These are phyloP conservation scores for Diachasma alloeum DNA, from an alignment of 1,140 invertebrate species.

Conservation along the genomic window DNA sequence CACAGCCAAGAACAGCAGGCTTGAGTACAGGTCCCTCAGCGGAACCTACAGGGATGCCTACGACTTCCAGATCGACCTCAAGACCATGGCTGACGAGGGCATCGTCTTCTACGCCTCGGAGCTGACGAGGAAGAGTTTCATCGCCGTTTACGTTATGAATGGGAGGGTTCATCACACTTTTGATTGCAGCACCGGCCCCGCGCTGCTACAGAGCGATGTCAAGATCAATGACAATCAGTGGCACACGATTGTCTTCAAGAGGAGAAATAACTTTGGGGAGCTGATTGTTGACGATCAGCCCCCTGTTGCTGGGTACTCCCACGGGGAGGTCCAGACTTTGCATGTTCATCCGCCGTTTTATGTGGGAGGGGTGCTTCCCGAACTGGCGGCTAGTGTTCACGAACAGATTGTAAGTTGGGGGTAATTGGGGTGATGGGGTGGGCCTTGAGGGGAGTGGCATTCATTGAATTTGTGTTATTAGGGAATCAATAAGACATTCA, in stretches of 20 bases:
- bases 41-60: slow-evolving; percentile 72
- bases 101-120: slow-evolving; percentile 86
- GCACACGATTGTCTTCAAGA: slow-evolving; percentile 79
- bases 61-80: slow-evolving; percentile 83
- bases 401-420: slow-evolving; percentile 55
- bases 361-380: slow-evolving; percentile 75
- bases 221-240: slow-evolving; percentile 85
- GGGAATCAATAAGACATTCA: slow-evolving; percentile 75
- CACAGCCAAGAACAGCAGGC: slow-evolving; percentile 74
- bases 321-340: slow-evolving; percentile 68
- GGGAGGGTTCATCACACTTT: slow-evolving; percentile 79
- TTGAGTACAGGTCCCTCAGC: slow-evolving; percentile 74
- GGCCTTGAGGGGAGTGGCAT: too few species aligned
- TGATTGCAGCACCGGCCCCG: slow-evolving; percentile 77
- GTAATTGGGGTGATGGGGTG: too few species aligned
- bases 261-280: slow-evolving; percentile 68
- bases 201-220: slow-evolving; percentile 64
- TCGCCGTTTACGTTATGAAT: slow-evolving; percentile 82
- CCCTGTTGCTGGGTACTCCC: slow-evolving; percentile 65
- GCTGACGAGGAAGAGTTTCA: slow-evolving; percentile 74
- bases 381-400: slow-evolving; percentile 40
- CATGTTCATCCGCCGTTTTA: slow-evolving; percentile 78
- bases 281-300: slow-evolving; percentile 75
- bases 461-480: slow-evolving; percentile 45
- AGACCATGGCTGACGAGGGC: slow-evolving; percentile 80